A percentile compares a stretch with the other conserved stretches of the same genome.
Conservation (phyloP, 2,888 invertebrate genomes). For the Drosophila limbata region DNA sequence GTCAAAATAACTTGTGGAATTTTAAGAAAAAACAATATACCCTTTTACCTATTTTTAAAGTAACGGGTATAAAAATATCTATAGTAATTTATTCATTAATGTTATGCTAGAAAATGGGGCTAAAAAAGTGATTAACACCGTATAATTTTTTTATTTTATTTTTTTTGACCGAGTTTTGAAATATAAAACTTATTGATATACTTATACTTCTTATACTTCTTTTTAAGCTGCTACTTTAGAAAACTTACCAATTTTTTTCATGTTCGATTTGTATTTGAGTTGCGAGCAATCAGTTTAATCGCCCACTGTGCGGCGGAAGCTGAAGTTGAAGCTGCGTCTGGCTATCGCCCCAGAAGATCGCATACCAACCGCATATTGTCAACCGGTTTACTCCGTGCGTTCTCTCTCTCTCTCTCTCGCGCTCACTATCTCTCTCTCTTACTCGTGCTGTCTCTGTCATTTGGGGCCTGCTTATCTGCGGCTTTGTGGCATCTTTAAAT, state of each 20-base stretch:
- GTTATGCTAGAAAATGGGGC: no score
- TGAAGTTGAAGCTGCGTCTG: constrained; percentile 36
- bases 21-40: no score
- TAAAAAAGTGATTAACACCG: no score
- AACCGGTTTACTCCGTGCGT: constrained; percentile 62
- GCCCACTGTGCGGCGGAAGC: constrained; percentile 9
- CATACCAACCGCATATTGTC: constrained; percentile 70
- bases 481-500: constrained; percentile 81
- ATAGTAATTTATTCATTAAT: no score
- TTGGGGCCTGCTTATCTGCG: constrained; percentile 73
- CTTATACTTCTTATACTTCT: no score
- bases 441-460: constrained; percentile 32
- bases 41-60: no score
- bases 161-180: no score
- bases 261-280: background rate
- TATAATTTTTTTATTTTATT: no score
- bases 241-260: background rate
- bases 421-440: background rate
- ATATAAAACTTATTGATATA: no score
- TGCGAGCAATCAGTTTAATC: background rate
- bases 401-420: background rate
- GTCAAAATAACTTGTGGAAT: no score
- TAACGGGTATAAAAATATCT: no score
- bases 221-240: no score
- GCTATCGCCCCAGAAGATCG: constrained; percentile 71